Conservation (phyloP, 2,113 vertebrate genomes). For the Eidolon helvum region DNA sequence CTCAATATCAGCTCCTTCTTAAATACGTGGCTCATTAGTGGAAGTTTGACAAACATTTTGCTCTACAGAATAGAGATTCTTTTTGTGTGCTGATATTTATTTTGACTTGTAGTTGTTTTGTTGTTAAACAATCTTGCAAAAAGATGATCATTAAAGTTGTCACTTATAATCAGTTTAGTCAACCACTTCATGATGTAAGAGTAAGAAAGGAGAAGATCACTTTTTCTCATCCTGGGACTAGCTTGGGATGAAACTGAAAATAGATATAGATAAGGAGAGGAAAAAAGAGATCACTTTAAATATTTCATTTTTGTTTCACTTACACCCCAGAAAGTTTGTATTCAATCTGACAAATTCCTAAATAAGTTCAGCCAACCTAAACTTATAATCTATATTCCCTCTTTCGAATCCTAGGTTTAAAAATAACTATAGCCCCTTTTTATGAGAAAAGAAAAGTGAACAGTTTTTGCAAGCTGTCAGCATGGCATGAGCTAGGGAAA, state of each 20-base stretch:
- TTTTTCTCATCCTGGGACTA: neutral
- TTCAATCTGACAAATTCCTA: slow-evolving; percentile 27
- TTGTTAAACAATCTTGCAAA: slow-evolving; percentile 4
- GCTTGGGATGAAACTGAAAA: neutral
- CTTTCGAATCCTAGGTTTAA: slow-evolving; percentile 41
- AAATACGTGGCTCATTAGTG: neutral
- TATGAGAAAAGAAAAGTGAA: neutral
- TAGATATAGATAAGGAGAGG: neutral
- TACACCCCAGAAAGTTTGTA: neutral
- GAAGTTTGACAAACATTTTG: slow-evolving; percentile 1
- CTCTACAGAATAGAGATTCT: neutral
- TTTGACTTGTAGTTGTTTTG: slow-evolving; percentile 36
- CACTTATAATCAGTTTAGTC: neutral
- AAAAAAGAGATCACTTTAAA: neutral
- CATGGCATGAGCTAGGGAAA: slow-evolving; percentile 14
- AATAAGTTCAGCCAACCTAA: slow-evolving; percentile 21
- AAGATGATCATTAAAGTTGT: neutral
- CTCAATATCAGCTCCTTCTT: neutral
- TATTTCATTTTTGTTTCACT: neutral
- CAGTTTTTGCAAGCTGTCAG: slow-evolving; percentile 29
- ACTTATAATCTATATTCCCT: slow-evolving; percentile 44
- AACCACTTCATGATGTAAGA: neutral
- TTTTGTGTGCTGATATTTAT: slow-evolving; percentile 28
- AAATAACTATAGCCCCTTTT: slow-evolving; percentile 53
- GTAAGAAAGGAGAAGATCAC: neutral